Conservation (phyloP, 2,797 vertebrate genomes). For the Phoeniculus purpureus region DNA sequence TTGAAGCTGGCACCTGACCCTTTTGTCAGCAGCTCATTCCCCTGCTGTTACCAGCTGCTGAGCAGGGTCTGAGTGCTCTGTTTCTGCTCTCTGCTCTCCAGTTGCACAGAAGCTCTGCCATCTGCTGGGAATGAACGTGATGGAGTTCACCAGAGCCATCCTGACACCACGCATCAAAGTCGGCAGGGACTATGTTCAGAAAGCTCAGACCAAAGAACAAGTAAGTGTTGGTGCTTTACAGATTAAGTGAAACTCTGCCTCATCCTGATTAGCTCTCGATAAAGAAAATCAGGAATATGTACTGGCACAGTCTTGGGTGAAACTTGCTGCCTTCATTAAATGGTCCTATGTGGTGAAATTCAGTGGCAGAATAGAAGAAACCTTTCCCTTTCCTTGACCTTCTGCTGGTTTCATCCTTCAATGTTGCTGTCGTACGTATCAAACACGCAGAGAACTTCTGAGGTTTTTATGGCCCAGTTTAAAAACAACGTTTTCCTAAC, state of each 20-base stretch:
- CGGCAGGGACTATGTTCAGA: conserved; percentile 98
- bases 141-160: conserved; percentile 87
- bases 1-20: not conserved
- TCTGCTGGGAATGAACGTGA: conserved; percentile 86
- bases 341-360: not conserved
- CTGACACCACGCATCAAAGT: conserved; percentile 89
- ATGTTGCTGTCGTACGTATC: not conserved
- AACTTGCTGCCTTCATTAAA: not conserved
- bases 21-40: not conserved
- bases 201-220: conserved; percentile 99
- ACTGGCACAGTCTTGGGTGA: not conserved
- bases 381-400: not conserved
- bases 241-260: not conserved
- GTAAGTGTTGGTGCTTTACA: conserved; percentile 70
- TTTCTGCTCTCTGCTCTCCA: conserved; percentile 53
- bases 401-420: not conserved
- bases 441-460: not conserved
- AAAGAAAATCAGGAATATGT: not conserved
- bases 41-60: not conserved
- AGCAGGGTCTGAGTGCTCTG: not conserved
- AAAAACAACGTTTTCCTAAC: not conserved
- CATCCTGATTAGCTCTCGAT: not conserved
- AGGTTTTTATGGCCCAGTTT: not conserved
- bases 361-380: not conserved
- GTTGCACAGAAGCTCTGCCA: conserved; percentile 95